phyloP scores from a whole-genome alignment of 2,888 invertebrate species.

The Rhamnusium bicolor region DNA sequence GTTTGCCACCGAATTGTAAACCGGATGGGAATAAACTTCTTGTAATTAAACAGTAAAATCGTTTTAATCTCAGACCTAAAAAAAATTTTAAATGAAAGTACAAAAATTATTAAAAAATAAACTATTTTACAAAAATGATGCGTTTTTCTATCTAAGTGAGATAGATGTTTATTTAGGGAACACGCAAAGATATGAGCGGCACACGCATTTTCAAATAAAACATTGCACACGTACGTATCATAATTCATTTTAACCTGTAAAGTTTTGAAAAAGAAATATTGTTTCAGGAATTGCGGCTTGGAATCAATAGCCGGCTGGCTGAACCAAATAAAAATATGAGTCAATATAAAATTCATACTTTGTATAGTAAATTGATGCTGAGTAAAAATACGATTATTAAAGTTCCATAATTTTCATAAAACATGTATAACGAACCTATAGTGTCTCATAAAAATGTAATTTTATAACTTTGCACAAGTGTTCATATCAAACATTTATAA shows the following conservation, averaged over 20 bases:
- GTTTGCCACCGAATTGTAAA: too few species aligned
- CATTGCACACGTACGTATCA: not conserved
- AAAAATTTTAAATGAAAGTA: too few species aligned
- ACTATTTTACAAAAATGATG: too few species aligned
- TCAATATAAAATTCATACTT: conserved; percentile 1
- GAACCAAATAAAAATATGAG: conserved; percentile 19
- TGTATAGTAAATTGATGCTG: conserved; percentile 20
- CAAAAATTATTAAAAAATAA: too few species aligned
- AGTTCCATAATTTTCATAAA: conserved; percentile 62
- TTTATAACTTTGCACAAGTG: conserved; percentile 64
- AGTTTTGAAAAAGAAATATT: not conserved
- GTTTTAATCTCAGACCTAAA: too few species aligned
- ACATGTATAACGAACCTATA: conserved; percentile 59
- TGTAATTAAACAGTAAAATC: too few species aligned
- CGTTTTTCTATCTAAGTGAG: too few species aligned
- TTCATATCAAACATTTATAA: conserved; percentile 60
- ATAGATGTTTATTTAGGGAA: too few species aligned
- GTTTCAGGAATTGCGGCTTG: not conserved
- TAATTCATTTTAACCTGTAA: not conserved
- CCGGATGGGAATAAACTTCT: too few species aligned
- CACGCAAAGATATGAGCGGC: not conserved
- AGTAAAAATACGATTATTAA: conserved; percentile 63
- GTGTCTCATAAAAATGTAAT: conserved; percentile 60
- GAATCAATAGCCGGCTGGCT: not conserved
- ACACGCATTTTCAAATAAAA: not conserved